Conservation (phyloP, 1,140 invertebrate species). For the Limonius californicus region DNA sequence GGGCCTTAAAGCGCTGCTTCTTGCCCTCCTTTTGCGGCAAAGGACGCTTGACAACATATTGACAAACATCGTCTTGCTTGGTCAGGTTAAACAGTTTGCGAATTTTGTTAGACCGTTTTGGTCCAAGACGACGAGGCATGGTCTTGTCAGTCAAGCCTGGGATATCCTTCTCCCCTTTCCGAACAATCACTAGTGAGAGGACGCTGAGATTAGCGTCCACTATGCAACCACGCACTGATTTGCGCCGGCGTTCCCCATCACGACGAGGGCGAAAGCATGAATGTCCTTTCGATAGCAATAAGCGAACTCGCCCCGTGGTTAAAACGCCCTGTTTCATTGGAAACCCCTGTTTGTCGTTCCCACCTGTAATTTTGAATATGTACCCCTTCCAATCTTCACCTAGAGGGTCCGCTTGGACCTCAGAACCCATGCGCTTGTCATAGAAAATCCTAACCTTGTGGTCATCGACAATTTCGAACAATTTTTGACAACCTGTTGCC, state of each 20-base stretch:
- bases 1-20: constrained; percentile 58
- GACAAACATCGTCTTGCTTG: constrained; percentile 73
- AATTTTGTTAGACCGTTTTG: constrained; percentile 73
- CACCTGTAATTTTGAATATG: constrained; percentile 88
- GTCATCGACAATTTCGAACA: constrained; percentile 96
- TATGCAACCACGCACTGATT: constrained; percentile 76
- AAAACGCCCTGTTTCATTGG: constrained; percentile 79
- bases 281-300: constrained; percentile 65
- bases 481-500: constrained; percentile 94
- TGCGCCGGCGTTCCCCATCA: constrained; percentile 67
- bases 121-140: constrained; percentile 67
- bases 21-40: constrained; percentile 60
- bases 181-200: constrained; percentile 61
- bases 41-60: constrained; percentile 69
- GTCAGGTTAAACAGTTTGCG: constrained; percentile 70
- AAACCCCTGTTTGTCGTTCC: constrained; percentile 99
- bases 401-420: constrained; percentile 85
- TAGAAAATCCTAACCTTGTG: constrained; percentile 95
- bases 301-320: constrained; percentile 57
- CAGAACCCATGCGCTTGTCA: constrained; percentile 95
- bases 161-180: constrained; percentile 68
- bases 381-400: constrained; percentile 99
- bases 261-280: constrained; percentile 67
- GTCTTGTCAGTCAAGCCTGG: constrained; percentile 69
- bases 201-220: constrained; percentile 70